Base-by-base conservation (phyloP, 2,797 vertebrate species). In the Echeneis naucrates region DNA sequence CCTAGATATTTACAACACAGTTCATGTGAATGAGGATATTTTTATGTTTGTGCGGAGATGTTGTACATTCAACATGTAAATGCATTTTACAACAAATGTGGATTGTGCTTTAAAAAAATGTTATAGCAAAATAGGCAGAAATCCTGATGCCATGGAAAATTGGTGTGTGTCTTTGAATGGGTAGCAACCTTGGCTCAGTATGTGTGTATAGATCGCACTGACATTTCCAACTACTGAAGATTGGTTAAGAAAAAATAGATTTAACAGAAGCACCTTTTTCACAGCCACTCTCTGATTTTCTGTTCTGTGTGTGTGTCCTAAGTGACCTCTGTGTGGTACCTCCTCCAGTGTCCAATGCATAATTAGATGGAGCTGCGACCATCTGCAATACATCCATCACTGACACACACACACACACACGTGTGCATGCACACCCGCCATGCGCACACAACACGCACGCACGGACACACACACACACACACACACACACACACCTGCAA, bases 361-460 rank as follows among this genome's bases (percentile, higher is more conserved):
- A 92, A 92, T 92, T 89, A 91, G 82, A 87, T 86, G 75, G 83
- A 84, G 87, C 84, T 77, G 77, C 78, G 81, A 85, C 90, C 90
- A 91, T 91, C 91, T 92, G 90, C 88, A 91, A 87, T 74, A 78
- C 89, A 92, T 92, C 90, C 88, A 91, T 92, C 91, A 91, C 79
- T 88, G 87, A 85, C 86, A 89, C 72, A 85, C 67, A 70, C 80
- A 76, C 38, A 68, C 76, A 87, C 69, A 84, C n/a, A n/a, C n/a
- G n/a, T n/a, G n/a, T n/a, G n/a, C n/a, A n/a, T n/a, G n/a, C n/a
- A n/a, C n/a, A n/a, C n/a, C n/a, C n/a, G n/a, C n/a, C n/a, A n/a
- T n/a, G n/a, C n/a, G n/a, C n/a, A n/a, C n/a, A n/a, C n/a, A n/a
- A n/a, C n/a, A n/a, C n/a, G n/a, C n/a, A n/a, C n/a, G n/a, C n/a